A percentile compares a stretch with the other conserved stretches of the same genome.
Conservation (phyloP, 2,888 invertebrate species). For the Chalcis sispes region DNA sequence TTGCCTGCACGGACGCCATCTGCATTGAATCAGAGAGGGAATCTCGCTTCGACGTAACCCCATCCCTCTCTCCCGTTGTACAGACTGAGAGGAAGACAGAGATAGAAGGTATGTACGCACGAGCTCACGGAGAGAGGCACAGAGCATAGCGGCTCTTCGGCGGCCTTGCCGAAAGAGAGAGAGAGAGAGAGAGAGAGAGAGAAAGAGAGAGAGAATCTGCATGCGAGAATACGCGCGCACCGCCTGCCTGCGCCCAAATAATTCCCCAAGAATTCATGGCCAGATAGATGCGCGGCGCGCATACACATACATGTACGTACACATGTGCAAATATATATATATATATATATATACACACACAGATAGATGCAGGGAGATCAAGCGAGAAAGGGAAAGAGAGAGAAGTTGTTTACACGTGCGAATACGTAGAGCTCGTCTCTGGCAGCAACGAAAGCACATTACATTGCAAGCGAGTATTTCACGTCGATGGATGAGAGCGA, state of each 20-base stretch:
- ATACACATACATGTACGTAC: not conserved
- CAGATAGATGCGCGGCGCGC: slow-evolving; percentile 38
- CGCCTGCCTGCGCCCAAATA: slow-evolving; percentile 9
- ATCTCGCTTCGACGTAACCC: slow-evolving; percentile 55
- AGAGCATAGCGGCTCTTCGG: not conserved
- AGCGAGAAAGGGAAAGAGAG: not conserved
- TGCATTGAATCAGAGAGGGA: slow-evolving; percentile 62
- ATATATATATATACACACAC: too few relatives aligned
- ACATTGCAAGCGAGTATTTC: slow-evolving; percentile 41
- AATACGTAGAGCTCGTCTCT: not conserved
- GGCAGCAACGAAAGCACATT: too few relatives aligned
- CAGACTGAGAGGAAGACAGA: too few relatives aligned
- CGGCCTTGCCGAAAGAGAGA: too few relatives aligned
- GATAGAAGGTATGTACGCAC: not conserved
- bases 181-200: too few relatives aligned
- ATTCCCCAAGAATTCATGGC: slow-evolving; percentile 51
- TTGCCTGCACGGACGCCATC: slow-evolving; percentile 62
- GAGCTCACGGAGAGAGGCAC: not conserved
- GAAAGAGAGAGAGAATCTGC: slow-evolving; percentile 30
- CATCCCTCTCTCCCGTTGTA: not conserved
- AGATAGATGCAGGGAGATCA: too few relatives aligned
- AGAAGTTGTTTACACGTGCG: slow-evolving; percentile 42
- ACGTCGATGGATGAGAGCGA: slow-evolving; percentile 39
- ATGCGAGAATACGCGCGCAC: slow-evolving; percentile 10
- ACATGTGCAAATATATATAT: too few relatives aligned